phyloP scores from a whole-genome alignment of 2,113 vertebrate species.

The Poeciliopsis prolifica region DNA sequence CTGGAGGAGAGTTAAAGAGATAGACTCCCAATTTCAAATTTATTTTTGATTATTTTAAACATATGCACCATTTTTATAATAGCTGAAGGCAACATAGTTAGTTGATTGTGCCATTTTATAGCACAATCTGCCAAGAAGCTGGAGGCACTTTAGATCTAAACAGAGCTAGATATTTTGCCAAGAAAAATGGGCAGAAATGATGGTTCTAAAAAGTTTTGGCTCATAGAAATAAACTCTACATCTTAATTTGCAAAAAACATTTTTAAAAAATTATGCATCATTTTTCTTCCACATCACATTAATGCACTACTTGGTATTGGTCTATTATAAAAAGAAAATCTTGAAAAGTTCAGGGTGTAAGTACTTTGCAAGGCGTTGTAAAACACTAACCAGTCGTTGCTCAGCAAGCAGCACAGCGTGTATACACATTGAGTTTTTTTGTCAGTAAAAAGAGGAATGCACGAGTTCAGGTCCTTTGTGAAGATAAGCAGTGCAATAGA shows the following conservation, averaged over 20 bases:
- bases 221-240: background rate
- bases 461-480: conserved; percentile 64
- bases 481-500: conserved; percentile 63
- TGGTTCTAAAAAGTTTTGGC: background rate
- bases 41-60: no score
- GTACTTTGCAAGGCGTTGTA: background rate
- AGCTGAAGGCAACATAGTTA: no score
- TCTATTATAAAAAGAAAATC: background rate
- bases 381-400: conserved; percentile 64
- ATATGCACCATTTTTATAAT: no score
- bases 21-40: no score
- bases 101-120: no score
- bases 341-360: background rate
- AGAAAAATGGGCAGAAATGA: no score
- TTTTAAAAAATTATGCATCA: background rate
- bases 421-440: conserved; percentile 51
- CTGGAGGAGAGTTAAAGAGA: no score
- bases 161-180: no score
- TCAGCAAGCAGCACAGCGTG: conserved; percentile 69
- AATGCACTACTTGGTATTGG: background rate
- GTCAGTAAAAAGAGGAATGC: conserved; percentile 68
- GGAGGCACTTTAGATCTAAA: no score
- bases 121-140: no score
- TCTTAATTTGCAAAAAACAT: background rate
- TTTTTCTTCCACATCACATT: background rate